A percentile compares a stretch with the other conserved stretches of the same genome.
phyloP scores from a whole-genome alignment of 1,140 invertebrate genomes.

The Harlomillsia oculata region DNA sequence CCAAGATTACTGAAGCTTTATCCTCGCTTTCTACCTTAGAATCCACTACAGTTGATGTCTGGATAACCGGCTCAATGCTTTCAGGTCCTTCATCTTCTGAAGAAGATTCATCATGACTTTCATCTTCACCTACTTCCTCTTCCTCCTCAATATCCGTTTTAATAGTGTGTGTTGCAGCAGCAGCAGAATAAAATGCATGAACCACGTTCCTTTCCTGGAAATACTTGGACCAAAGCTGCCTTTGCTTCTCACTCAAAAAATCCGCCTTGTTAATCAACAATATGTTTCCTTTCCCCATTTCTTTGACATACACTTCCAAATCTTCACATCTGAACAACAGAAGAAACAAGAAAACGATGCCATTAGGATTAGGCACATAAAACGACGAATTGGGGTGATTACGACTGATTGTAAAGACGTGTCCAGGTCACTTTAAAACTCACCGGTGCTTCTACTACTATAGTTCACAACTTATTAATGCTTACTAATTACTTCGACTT shows the following conservation, averaged over 20 bases:
- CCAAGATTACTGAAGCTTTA: slow-evolving; percentile 34
- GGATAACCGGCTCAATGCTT: slow-evolving; percentile 35
- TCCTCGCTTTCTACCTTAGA: slow-evolving; percentile 18
- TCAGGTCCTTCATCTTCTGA: slow-evolving; percentile 33
- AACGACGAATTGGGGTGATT: no score
- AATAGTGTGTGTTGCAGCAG: slow-evolving; percentile 43
- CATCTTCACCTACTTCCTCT: slow-evolving; percentile 23
- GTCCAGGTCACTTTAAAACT: not conserved
- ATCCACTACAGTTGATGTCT: slow-evolving; percentile 21
- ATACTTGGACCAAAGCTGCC: slow-evolving; percentile 77
- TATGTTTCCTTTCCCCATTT: slow-evolving; percentile 75
- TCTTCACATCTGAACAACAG: slow-evolving; percentile 62
- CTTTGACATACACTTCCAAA: slow-evolving; percentile 84
- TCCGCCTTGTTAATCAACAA: slow-evolving; percentile 97
- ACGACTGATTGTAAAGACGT: not conserved
- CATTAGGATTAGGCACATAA: not conserved
- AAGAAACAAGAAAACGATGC: not conserved
- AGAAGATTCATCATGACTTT: slow-evolving; percentile 37
- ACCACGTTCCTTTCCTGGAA: slow-evolving; percentile 59
- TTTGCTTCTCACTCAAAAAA: slow-evolving; percentile 69
- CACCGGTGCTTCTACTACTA: not conserved
- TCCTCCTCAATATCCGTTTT: slow-evolving; percentile 40
- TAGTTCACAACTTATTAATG: not conserved
- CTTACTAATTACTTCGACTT: no score
- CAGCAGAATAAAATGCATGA: slow-evolving; percentile 77